Percentiles rank a stretch among this genome's conserved stretches.
Evolutionary conservation across 2,113 vertebrate genomes (phyloP).

Genomic region (Gobius niger): DNA sequence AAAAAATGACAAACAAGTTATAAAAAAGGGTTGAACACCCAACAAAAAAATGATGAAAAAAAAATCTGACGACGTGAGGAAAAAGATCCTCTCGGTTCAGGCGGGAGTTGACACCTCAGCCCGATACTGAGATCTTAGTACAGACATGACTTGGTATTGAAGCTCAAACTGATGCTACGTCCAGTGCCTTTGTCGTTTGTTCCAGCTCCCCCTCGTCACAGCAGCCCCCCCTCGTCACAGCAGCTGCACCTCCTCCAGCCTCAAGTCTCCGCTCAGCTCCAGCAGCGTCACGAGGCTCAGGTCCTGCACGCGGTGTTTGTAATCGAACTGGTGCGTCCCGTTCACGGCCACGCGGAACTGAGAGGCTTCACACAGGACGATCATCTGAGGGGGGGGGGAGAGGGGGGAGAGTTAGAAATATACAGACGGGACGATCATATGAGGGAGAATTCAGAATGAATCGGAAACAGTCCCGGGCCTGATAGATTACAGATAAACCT

Average conservation of each 20-base stretch:
- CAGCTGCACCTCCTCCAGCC: conserved; percentile 77
- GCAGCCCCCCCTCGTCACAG: conserved; percentile 70
- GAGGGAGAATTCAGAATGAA: too few relatives aligned
- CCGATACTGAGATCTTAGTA: not conserved
- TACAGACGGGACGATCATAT: too few relatives aligned
- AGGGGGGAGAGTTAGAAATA: not conserved
- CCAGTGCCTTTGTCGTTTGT: too few relatives aligned
- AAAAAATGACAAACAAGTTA: too few relatives aligned
- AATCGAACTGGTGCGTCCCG: conserved; percentile 84
- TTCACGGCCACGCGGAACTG: conserved; percentile 87
- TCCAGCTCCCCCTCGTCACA: too few relatives aligned
- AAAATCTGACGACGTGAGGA: too few relatives aligned
- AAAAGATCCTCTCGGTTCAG: too few relatives aligned
- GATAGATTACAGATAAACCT: too few relatives aligned
- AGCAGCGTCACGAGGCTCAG: conserved; percentile 76
- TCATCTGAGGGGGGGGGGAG: conserved; percentile 74
- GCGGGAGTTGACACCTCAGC: too few relatives aligned
- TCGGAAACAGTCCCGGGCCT: too few relatives aligned
- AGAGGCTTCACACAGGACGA: conserved; percentile 81
- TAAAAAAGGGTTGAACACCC: too few relatives aligned
- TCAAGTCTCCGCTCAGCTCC: conserved; percentile 80
- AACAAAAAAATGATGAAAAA: too few relatives aligned
- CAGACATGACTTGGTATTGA: not conserved
- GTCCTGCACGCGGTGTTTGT: conserved; percentile 88
- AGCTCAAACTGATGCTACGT: not conserved